A percentile compares a stretch with the other conserved stretches of the same genome.
phyloP scores from a whole-genome alignment of 2,113 vertebrate genomes.

The Ariopsis seemanni region DNA sequence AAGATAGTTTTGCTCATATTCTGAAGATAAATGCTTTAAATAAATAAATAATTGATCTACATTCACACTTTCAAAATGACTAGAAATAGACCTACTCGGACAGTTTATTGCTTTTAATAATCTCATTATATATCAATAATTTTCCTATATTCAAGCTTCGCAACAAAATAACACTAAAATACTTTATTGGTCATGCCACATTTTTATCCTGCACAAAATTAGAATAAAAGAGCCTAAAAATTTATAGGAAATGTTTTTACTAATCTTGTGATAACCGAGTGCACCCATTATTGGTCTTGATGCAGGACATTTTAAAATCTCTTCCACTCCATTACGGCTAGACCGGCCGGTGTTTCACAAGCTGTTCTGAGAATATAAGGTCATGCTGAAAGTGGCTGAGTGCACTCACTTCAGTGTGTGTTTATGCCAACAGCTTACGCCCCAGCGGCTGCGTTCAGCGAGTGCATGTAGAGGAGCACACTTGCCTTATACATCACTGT shows the following conservation, averaged over 20 bases:
- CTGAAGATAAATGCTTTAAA: not conserved
- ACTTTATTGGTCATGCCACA: not conserved
- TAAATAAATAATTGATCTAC: not conserved
- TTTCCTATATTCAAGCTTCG: not conserved
- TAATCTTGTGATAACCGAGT: not conserved
- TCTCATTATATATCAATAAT: not conserved
- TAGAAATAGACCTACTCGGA: not conserved
- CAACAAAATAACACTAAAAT: not conserved
- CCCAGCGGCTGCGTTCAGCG: slow-evolving; percentile 12
- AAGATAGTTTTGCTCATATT: not conserved
- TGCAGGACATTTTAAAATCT: slow-evolving; percentile 15
- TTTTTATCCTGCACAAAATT: not conserved
- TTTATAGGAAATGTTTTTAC: not conserved
- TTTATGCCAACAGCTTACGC: slow-evolving; percentile 21
- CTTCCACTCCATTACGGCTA: slow-evolving; percentile 35
- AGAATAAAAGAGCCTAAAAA: not conserved
- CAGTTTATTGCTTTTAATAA: not conserved
- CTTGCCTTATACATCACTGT: slow-evolving; percentile 24
- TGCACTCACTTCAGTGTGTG: slow-evolving; percentile 15
- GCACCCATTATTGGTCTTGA: not conserved
- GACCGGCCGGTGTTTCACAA: slow-evolving; percentile 24
- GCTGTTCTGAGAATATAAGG: slow-evolving; percentile 20
- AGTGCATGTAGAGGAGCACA: not conserved
- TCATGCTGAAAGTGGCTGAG: slow-evolving; percentile 28
- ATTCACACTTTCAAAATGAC: not conserved